These are phyloP conservation scores for Thalassoma bifasciatum DNA, from an alignment of 2,113 vertebrate species.

Conservation along the genomic window DNA sequence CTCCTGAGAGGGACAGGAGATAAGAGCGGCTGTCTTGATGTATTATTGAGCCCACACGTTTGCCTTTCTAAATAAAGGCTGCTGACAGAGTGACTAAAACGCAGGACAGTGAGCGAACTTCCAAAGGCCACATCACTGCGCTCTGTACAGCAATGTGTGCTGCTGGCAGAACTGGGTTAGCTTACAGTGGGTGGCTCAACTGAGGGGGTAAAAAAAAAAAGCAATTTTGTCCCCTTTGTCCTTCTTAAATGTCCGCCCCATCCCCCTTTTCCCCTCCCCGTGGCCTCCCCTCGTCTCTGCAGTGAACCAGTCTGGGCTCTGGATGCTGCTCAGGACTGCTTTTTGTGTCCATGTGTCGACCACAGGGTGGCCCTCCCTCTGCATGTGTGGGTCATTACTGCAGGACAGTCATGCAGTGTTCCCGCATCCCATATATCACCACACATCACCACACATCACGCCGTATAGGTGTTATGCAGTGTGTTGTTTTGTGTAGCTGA, in stretches of 20 bases:
- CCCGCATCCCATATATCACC: slow-evolving; percentile 55
- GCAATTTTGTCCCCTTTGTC: slow-evolving; percentile 51
- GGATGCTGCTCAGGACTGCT: slow-evolving; percentile 25
- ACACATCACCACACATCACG: slow-evolving; percentile 16
- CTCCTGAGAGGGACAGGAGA: slow-evolving; percentile 56
- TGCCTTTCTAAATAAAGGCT: slow-evolving; percentile 75
- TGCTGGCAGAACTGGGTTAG: slow-evolving; percentile 65
- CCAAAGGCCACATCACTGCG: slow-evolving; percentile 64
- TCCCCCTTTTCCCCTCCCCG: slow-evolving; percentile 22
- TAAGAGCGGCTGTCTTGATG: slow-evolving; percentile 68
- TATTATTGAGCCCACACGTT: slow-evolving; percentile 71
- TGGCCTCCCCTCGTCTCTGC: not conserved
- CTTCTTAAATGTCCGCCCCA: slow-evolving; percentile 49
- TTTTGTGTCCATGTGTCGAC: slow-evolving; percentile 43
- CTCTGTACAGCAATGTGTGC: slow-evolving; percentile 39
- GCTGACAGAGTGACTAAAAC: slow-evolving; percentile 70
- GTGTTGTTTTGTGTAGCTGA: slow-evolving; percentile 19
- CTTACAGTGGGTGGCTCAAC: slow-evolving; percentile 47
- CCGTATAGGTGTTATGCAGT: slow-evolving; percentile 25
- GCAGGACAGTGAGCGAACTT: slow-evolving; percentile 60
- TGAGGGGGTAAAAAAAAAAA: slow-evolving; percentile 4
- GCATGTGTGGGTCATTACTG: slow-evolving; percentile 54
- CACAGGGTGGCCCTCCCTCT: slow-evolving; percentile 70
- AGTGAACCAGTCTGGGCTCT: slow-evolving; percentile 27
- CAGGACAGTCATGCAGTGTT: slow-evolving; percentile 57